These are phyloP conservation scores for Apis dorsata DNA, from an alignment of 1,140 invertebrate genomes.

Conservation along the genomic window DNA sequence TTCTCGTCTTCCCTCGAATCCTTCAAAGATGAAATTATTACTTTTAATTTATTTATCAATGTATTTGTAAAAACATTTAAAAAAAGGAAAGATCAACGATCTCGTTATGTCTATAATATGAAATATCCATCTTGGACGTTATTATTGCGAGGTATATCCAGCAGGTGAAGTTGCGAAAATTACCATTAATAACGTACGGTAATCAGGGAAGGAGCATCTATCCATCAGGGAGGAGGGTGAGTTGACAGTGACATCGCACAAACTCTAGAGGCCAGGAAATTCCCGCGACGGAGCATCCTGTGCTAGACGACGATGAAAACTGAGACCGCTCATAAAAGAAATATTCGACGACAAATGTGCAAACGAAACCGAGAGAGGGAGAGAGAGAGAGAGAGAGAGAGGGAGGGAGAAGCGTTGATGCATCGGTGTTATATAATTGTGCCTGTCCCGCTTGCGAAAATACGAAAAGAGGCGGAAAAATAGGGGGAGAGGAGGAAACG, in stretches of 20 bases:
- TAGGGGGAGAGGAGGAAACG: neutral
- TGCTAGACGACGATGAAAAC: slow-evolving; percentile 41
- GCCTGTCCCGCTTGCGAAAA: slow-evolving; percentile 17
- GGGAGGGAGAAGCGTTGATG: neutral
- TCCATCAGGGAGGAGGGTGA: neutral
- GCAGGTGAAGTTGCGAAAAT: neutral
- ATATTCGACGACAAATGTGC: slow-evolving; percentile 25
- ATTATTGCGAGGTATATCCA: too few species aligned
- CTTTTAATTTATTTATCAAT: neutral
- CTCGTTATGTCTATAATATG: neutral
- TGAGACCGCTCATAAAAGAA: slow-evolving; percentile 21
- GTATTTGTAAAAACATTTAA: neutral
- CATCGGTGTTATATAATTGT: neutral
- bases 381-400: too few species aligned
- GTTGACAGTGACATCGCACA: slow-evolving; percentile 17
- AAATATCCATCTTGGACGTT: too few species aligned
- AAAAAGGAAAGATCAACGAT: neutral
- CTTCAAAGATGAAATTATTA: too few species aligned
- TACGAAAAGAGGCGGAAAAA: neutral
- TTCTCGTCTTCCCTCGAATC: too few species aligned
- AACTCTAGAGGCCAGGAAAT: neutral
- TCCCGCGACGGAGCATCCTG: slow-evolving; percentile 7
- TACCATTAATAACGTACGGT: neutral
- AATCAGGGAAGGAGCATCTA: neutral
- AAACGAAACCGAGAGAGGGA: neutral